These are phyloP conservation scores for Tylochromis polylepis DNA, from an alignment of 2,113 vertebrate species.

Conservation along the genomic window DNA sequence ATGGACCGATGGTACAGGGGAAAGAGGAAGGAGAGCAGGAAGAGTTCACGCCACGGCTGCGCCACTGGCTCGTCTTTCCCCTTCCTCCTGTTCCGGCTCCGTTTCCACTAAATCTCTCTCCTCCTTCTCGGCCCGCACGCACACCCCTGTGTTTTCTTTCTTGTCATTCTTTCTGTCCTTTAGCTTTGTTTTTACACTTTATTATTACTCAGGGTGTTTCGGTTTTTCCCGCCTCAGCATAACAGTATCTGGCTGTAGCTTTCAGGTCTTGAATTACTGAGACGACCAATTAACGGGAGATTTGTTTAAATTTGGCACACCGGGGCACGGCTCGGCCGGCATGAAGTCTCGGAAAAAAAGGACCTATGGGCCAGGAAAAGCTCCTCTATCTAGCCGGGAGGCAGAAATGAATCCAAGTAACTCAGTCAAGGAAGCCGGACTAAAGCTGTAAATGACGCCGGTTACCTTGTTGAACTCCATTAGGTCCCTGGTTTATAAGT, in stretches of 20 bases:
- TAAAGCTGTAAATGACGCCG: not conserved
- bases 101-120: not conserved
- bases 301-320: slow-evolving; percentile 88
- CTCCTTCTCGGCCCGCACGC: not conserved
- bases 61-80: not conserved
- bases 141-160: not conserved
- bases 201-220: slow-evolving; percentile 75
- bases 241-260: slow-evolving; percentile 77
- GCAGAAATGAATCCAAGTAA: slow-evolving; percentile 21
- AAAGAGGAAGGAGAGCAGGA: slow-evolving; percentile 36
- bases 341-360: slow-evolving; percentile 78
- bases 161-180: not conserved
- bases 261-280: slow-evolving; percentile 85
- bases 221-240: slow-evolving; percentile 73
- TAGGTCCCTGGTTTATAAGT: not conserved
- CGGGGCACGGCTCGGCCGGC: slow-evolving; percentile 75
- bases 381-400: slow-evolving; percentile 61
- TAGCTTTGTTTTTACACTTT: slow-evolving; percentile 28
- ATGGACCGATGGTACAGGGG: slow-evolving; percentile 77
- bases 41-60: not conserved
- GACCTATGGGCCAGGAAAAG: slow-evolving; percentile 31
- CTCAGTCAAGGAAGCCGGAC: not conserved
- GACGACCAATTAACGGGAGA: slow-evolving; percentile 89
- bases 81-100: not conserved
- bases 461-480: not conserved